Conservation (phyloP, 2,888 invertebrate genomes). For the Scaptomyza parva region DNA sequence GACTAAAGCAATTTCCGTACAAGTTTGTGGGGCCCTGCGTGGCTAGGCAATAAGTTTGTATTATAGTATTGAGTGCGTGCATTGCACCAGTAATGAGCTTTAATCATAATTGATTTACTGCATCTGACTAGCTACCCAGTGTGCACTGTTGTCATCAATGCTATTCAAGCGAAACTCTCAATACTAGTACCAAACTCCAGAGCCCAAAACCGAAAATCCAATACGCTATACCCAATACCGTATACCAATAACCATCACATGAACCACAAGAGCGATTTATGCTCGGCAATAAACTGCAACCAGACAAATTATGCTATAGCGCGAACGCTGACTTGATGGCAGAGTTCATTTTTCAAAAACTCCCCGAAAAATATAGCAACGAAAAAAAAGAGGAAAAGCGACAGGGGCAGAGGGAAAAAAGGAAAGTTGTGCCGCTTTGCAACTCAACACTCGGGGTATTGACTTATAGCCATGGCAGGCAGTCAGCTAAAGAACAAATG, state of each 20-base stretch:
- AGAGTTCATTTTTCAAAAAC: conserved; percentile 66
- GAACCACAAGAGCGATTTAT: conserved; percentile 58
- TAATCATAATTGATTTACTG: conserved; percentile 78
- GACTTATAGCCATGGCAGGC: conserved; percentile 61
- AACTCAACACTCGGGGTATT: conserved; percentile 75
- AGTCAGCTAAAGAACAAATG: conserved; percentile 43
- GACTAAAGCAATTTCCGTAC: conserved; percentile 65
- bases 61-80: conserved; percentile 46
- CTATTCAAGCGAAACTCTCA: conserved; percentile 28
- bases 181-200: conserved; percentile 16
- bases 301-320: conserved; percentile 64
- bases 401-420: not conserved
- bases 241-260: conserved; percentile 44
- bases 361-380: conserved; percentile 28
- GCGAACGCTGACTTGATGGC: conserved; percentile 27
- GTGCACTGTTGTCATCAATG: conserved; percentile 55
- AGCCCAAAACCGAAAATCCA: no score
- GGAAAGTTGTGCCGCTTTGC: conserved; percentile 62
- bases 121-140: conserved; percentile 27
- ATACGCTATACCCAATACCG: conserved; percentile 25
- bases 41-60: conserved; percentile 57
- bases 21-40: conserved; percentile 61
- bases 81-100: conserved; percentile 73
- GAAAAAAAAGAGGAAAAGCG: conserved; percentile 2
- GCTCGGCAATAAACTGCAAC: conserved; percentile 60